These are phyloP conservation scores for Alloscopus bannaensis DNA, from an alignment of 2,888 invertebrate species.

Conservation along the genomic window DNA sequence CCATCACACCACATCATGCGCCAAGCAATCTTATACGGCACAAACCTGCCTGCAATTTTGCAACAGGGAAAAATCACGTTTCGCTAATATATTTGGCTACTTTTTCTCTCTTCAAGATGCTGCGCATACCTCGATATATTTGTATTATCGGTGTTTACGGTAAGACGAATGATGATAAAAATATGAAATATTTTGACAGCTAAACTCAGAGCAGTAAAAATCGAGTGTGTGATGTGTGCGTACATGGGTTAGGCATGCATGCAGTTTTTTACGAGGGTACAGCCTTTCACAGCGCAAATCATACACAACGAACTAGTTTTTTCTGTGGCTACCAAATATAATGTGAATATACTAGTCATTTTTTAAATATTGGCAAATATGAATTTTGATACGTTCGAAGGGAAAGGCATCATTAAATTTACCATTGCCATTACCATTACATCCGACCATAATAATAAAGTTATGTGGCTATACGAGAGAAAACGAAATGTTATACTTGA, in stretches of 20 bases:
- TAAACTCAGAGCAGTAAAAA: constrained; percentile 38
- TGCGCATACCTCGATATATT: neutral
- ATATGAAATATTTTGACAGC: constrained; percentile 45
- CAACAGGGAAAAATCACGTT: constrained; percentile 9
- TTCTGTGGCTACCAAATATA: neutral
- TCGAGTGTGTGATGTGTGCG: no score
- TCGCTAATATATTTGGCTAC: constrained; percentile 8
- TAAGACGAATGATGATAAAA: constrained; percentile 24
- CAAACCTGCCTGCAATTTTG: no score
- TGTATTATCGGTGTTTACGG: neutral
- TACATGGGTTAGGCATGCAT: no score
- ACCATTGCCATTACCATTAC: neutral
- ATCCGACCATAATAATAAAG: neutral
- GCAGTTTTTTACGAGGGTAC: constrained; percentile 35
- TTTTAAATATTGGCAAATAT: neutral
- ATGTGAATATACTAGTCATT: neutral
- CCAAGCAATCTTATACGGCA: no score
- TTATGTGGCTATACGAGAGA: constrained; percentile 3
- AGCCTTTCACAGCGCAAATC: constrained; percentile 1
- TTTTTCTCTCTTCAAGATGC: no score
- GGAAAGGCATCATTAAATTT: no score
- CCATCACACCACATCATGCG: neutral
- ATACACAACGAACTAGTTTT: neutral
- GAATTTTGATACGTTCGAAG: no score
- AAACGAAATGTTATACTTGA: constrained; percentile 28